phyloP scores from a whole-genome alignment of 2,888 invertebrate species.

The Hyppa rectilinea region DNA sequence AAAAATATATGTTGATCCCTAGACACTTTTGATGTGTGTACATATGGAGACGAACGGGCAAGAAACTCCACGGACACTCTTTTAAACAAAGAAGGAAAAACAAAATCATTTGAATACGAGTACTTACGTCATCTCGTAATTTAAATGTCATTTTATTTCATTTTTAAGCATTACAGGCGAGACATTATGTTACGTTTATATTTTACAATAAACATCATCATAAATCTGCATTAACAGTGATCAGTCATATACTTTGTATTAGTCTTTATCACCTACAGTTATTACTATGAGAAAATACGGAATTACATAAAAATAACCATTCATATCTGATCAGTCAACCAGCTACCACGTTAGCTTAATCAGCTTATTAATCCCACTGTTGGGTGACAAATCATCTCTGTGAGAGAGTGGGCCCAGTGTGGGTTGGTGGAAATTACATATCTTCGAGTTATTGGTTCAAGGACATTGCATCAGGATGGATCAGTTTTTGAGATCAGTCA shows the following conservation, averaged over 20 bases:
- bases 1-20: no score
- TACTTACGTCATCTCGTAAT: constrained; percentile 3
- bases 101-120: constrained; percentile 9
- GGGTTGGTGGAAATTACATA: neutral
- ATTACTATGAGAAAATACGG: neutral
- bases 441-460: neutral
- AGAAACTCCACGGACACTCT: no score
- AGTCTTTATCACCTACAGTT: neutral
- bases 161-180: no score
- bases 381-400: no score
- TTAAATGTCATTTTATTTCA: constrained; percentile 17
- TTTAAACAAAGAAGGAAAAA: constrained; percentile 4
- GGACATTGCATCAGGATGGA: no score
- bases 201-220: neutral
- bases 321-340: neutral
- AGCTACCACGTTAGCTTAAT: neutral
- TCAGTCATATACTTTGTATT: neutral
- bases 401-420: neutral
- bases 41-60: no score
- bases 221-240: neutral
- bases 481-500: no score
- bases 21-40: no score
- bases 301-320: neutral
- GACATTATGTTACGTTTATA: no score
- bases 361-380: neutral